A percentile compares a stretch with the other conserved stretches of the same genome.
Conservation (phyloP, 53 echinoderm and acorn worm species). For the Crossaster papposus region DNA sequence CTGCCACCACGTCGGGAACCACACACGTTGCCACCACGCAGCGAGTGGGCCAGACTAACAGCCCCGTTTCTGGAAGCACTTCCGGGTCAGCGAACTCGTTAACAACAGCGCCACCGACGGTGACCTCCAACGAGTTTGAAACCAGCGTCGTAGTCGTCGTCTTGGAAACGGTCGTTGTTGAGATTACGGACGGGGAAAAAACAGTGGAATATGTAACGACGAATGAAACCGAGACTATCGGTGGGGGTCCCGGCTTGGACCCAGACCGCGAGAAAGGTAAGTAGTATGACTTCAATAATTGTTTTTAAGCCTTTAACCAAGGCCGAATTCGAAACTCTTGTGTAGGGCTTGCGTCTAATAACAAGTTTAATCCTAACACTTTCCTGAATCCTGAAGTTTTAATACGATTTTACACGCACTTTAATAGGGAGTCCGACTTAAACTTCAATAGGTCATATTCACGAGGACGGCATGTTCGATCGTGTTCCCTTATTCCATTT, state of each 20-base stretch:
- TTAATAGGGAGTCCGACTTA: too few species aligned
- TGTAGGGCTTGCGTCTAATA: too few species aligned
- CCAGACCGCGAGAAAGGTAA: slow-evolving; percentile 39
- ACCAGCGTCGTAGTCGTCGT: neutral
- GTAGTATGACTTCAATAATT: neutral
- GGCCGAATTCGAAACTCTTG: too few species aligned
- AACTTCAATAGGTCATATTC: too few species aligned
- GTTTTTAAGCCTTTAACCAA: neutral
- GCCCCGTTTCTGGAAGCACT: neutral
- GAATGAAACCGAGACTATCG: neutral
- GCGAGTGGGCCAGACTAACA: slow-evolving; percentile 7
- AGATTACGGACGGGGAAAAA: slow-evolving; percentile 20
- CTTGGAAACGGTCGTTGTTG: too few species aligned
- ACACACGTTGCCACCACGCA: neutral
- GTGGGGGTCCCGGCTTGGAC: slow-evolving; percentile 7
- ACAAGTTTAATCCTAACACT: too few species aligned
- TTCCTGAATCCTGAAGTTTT: too few species aligned
- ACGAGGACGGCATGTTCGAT: too few species aligned
- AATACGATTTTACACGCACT: too few species aligned
- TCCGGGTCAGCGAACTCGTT: neutral
- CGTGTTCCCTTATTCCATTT: too few species aligned
- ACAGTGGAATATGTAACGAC: neutral
- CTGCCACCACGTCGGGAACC: neutral
- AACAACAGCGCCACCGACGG: slow-evolving; percentile 11
- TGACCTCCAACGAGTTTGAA: neutral